phyloP scores from a whole-genome alignment of 2,797 vertebrate genomes.

The Poecilia velifera region DNA sequence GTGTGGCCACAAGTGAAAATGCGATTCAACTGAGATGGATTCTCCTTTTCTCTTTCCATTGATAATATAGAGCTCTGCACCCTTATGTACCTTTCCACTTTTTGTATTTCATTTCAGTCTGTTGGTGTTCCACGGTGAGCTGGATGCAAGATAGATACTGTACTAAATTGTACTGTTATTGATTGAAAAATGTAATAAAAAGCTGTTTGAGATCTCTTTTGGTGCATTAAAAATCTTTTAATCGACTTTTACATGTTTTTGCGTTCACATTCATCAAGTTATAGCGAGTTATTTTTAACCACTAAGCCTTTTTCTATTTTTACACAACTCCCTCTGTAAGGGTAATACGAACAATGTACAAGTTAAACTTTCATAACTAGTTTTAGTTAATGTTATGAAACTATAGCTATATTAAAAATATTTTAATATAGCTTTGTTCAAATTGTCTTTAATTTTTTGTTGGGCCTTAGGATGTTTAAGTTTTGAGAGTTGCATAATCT shows the following conservation, averaged over 20 bases:
- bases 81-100: conserved; percentile 92
- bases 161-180: conserved; percentile 99
- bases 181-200: conserved; percentile 99
- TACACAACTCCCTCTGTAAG: not conserved
- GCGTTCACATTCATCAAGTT: not conserved
- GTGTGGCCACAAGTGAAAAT: conserved; percentile 96
- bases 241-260: not conserved
- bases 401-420: not conserved
- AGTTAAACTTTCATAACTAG: not conserved
- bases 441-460: not conserved
- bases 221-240: conserved; percentile 27
- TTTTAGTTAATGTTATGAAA: not conserved
- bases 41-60: conserved; percentile 88
- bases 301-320: not conserved
- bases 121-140: conserved; percentile 99
- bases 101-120: conserved; percentile 99
- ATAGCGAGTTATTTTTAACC: not conserved
- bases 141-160: conserved; percentile 99
- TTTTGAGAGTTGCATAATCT: not conserved
- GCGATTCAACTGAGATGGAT: conserved; percentile 85
- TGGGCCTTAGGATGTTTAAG: not conserved
- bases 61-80: conserved; percentile 95
- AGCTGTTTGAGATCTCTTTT: conserved; percentile 96
- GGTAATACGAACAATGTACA: not conserved
- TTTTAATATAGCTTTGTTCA: not conserved